Conservation (phyloP, 2,797 vertebrate genomes). For the Alauda arvensis region DNA sequence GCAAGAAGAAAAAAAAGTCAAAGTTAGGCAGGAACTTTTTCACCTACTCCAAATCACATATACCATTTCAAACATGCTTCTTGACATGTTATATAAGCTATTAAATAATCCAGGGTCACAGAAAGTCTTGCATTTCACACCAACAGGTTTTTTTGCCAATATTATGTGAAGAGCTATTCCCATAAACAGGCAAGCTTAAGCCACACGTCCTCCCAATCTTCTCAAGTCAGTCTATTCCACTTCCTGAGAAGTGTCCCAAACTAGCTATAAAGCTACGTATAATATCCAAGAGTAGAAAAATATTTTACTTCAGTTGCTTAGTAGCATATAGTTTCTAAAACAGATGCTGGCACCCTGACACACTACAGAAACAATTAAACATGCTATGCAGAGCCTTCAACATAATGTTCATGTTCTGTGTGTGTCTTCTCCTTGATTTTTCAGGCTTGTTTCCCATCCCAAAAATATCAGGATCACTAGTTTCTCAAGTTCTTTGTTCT, state of each 20-base stretch:
- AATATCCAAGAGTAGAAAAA: slow-evolving; percentile 28
- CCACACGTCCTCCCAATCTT: background rate
- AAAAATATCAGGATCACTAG: background rate
- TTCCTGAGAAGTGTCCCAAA: background rate
- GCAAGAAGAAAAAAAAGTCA: background rate
- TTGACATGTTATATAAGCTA: background rate
- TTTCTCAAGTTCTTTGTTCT: background rate
- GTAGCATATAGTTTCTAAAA: slow-evolving; percentile 44
- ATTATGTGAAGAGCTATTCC: background rate
- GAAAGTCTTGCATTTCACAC: background rate
- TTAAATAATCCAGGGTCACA: background rate
- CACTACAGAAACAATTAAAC: background rate
- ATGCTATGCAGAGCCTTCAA: background rate
- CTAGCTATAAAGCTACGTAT: background rate
- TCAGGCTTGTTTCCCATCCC: background rate
- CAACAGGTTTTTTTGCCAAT: background rate
- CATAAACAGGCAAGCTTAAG: background rate
- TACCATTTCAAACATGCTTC: background rate
- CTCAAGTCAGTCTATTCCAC: background rate
- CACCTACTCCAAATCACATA: background rate
- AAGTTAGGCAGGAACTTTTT: background rate
- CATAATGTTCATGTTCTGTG: background rate
- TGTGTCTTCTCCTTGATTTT: background rate
- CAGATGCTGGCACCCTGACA: slow-evolving; percentile 17
- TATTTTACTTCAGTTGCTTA: slow-evolving; percentile 25